Conservation (phyloP, 2,888 invertebrate species). For the Timandra comae region DNA sequence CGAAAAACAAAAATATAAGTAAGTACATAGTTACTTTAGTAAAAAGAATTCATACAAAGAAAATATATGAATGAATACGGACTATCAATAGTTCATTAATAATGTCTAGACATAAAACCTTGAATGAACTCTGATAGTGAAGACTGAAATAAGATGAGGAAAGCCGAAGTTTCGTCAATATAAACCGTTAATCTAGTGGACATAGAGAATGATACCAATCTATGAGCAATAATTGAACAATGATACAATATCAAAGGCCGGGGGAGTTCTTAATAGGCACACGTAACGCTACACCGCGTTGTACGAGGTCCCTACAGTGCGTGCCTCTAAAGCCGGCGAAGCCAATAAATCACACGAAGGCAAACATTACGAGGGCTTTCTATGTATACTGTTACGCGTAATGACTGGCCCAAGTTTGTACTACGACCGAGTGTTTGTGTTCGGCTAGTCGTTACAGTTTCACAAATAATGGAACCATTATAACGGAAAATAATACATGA, state of each 20-base stretch:
- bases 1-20: no score
- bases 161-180: no score
- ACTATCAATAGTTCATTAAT: no score
- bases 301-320: conserved; percentile 41
- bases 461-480: conserved; percentile 34
- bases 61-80: no score
- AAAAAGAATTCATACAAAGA: no score
- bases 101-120: no score
- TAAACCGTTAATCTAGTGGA: conserved; percentile 3
- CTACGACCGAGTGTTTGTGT: conserved; percentile 36
- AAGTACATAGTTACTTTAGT: no score
- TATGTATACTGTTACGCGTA: conserved; percentile 61
- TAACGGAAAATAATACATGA: conserved; percentile 15
- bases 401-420: conserved; percentile 40
- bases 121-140: no score
- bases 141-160: no score
- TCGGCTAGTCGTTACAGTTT: conserved; percentile 54
- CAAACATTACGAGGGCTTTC: conserved; percentile 68
- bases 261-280: conserved; percentile 47
- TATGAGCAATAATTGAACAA: conserved; percentile 11
- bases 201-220: no score
- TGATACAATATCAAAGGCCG: conserved; percentile 19
- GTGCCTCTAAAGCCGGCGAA: conserved; percentile 72
- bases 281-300: conserved; percentile 61
- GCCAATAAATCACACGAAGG: conserved; percentile 77